Conservation (phyloP, 2,113 vertebrate species). For the Eptesicus fuscus region DNA sequence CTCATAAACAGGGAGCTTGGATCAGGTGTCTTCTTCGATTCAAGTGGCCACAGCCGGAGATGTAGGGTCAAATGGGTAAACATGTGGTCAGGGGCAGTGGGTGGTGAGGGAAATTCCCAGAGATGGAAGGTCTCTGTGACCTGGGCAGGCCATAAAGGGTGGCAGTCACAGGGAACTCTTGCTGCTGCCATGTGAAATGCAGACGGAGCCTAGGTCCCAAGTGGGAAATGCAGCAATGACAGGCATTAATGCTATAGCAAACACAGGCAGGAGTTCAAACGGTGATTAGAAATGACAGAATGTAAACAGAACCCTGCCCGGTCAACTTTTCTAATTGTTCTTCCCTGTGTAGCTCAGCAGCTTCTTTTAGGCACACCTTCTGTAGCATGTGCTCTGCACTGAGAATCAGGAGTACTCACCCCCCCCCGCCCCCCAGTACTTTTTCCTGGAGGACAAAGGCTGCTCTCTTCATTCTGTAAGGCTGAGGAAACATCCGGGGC, state of each 20-base stretch:
- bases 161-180: neutral
- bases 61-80: neutral
- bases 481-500: neutral
- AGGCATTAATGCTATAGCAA: neutral
- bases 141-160: neutral
- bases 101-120: neutral
- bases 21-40: neutral
- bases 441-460: neutral
- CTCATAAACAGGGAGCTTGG: neutral
- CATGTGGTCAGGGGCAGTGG: too few species aligned
- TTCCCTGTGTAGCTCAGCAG: neutral
- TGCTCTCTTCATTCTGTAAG: neutral
- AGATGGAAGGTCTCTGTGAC: neutral
- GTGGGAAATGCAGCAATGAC: constrained; percentile 29
- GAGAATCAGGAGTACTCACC: neutral
- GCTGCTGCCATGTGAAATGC: neutral
- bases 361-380: neutral
- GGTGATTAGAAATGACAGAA: neutral
- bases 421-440: fast-evolving
- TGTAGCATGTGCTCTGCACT: neutral
- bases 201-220: neutral
- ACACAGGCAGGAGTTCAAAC: constrained; percentile 10
- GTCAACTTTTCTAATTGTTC: neutral
- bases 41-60: neutral
- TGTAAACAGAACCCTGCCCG: neutral